A percentile compares a stretch with the other conserved stretches of the same genome.
These are phyloP conservation scores for Melinopterus prodromus DNA, from an alignment of 2,888 invertebrate genomes.

Conservation along the genomic window DNA sequence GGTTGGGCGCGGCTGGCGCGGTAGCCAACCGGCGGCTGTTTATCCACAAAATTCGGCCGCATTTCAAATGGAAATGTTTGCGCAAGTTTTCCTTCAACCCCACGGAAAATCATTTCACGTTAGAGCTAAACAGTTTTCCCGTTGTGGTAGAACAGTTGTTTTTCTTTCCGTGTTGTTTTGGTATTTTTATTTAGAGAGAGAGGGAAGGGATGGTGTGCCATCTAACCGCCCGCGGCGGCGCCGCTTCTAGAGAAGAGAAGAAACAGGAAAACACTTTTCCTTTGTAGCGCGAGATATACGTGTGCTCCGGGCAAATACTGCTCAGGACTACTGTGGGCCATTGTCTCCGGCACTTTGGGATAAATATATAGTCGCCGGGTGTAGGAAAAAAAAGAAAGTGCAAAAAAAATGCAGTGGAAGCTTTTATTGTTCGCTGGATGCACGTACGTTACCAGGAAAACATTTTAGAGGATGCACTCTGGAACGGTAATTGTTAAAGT, in stretches of 20 bases:
- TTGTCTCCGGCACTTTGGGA: background rate
- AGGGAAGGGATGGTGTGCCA: background rate
- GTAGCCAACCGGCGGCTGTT: slow-evolving; percentile 1
- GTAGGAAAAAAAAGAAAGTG: background rate
- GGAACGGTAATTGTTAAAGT: slow-evolving; percentile 4
- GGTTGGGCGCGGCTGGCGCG: background rate
- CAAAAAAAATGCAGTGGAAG: background rate
- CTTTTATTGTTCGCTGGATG: background rate
- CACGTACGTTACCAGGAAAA: background rate
- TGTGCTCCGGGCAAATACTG: background rate
- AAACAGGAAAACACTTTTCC: slow-evolving; percentile 16
- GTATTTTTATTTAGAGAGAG: background rate
- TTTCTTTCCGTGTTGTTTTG: slow-evolving; percentile 8
- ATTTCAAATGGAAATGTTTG: slow-evolving; percentile 25
- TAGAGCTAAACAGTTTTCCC: slow-evolving; percentile 16
- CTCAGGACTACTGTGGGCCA: background rate
- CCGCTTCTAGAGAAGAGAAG: background rate
- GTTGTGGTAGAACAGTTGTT: slow-evolving; percentile 5
- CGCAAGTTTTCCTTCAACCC: slow-evolving; percentile 21
- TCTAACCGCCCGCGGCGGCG: background rate
- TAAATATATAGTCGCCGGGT: background rate
- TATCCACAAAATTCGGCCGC: slow-evolving; percentile 15
- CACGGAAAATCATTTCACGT: slow-evolving; percentile 11
- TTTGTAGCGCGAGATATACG: slow-evolving; percentile 16
- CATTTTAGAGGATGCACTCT: background rate